Base-by-base conservation (phyloP, 1,140 invertebrate species). In the Drosophila persimilis region DNA sequence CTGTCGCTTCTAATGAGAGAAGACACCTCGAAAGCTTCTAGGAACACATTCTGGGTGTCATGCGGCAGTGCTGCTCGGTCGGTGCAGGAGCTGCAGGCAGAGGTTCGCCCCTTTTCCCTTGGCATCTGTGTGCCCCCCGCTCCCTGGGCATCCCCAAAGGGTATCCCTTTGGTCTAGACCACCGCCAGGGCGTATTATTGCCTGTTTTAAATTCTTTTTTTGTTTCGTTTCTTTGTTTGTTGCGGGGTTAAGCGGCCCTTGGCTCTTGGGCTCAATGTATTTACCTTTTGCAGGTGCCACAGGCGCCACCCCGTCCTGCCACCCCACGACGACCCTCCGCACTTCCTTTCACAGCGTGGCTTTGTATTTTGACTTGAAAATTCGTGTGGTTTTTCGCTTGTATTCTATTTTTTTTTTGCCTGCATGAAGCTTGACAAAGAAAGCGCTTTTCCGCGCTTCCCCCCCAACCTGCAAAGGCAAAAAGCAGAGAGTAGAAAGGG, bases 261-360 rank as follows among this genome's bases (percentile, higher is more conserved):
- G 80, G 75, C 75, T 79, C 84, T 83, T 79, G 80, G 29, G 76
- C 80, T 80, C 77, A 72, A 84, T 83, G 62, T 84, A 67, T 85
- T 84, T 80, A 84, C 80, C 80, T 80, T 71, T 75, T 39, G 20
- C 15, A 48, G 29, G 39, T 54, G 45, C 13, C 26, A 35, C 3
- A 39, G 35, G 35, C 17, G 8, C 59, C 45, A 41, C 29, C 20
- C 7, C 45, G 11, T 39, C 35, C 22, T 5, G 13, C 35, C 5
- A 15, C 17, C 31, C 9, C 0, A 0, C 4, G 24, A 26, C 24
- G 5, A 24, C 24, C 15, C n/a, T 15, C 5, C 13, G 3, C 26
- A 29, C n/a, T 5, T 7, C 6, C 15, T 35, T 35, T 0, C 51
- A 13, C 35, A 11, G 11, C 35, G 11, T 13, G 35, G 45, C 63